Conservation (phyloP, 2,888 invertebrate genomes). For the Endotricha flammealis region DNA sequence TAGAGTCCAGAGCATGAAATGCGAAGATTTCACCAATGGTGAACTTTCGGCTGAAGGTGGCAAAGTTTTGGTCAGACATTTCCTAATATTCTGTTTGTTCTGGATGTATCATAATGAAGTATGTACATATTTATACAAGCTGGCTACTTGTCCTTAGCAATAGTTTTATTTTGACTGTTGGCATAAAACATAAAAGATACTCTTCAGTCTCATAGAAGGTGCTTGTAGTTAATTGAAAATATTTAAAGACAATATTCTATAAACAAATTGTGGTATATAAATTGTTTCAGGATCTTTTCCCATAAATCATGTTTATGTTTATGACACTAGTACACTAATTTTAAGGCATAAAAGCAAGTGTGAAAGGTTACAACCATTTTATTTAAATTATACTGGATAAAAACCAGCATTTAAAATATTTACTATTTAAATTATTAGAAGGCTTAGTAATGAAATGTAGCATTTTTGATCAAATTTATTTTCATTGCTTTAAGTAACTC, state of each 20-base stretch:
- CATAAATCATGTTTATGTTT: slow-evolving; percentile 24
- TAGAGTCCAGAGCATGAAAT: too few species aligned
- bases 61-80: too few species aligned
- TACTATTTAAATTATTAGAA: slow-evolving; percentile 70
- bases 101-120: too few species aligned
- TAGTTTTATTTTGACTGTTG: too few species aligned
- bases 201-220: too few species aligned
- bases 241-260: slow-evolving; percentile 23
- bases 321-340: slow-evolving; percentile 19
- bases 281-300: slow-evolving; percentile 15
- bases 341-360: slow-evolving; percentile 38
- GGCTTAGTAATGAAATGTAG: slow-evolving; percentile 70
- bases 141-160: too few species aligned
- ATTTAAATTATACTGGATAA: slow-evolving; percentile 53
- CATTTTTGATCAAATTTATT: slow-evolving; percentile 73
- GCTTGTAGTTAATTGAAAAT: slow-evolving; percentile 34
- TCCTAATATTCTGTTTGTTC: too few species aligned
- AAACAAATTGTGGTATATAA: slow-evolving; percentile 16
- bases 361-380: slow-evolving; percentile 51
- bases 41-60: too few species aligned
- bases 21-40: too few species aligned
- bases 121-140: too few species aligned
- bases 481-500: slow-evolving; percentile 67
- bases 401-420: slow-evolving; percentile 72
- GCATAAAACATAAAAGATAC: too few species aligned